Base-by-base conservation (phyloP, 2,797 vertebrate species). In the Acanthurus tractus region DNA sequence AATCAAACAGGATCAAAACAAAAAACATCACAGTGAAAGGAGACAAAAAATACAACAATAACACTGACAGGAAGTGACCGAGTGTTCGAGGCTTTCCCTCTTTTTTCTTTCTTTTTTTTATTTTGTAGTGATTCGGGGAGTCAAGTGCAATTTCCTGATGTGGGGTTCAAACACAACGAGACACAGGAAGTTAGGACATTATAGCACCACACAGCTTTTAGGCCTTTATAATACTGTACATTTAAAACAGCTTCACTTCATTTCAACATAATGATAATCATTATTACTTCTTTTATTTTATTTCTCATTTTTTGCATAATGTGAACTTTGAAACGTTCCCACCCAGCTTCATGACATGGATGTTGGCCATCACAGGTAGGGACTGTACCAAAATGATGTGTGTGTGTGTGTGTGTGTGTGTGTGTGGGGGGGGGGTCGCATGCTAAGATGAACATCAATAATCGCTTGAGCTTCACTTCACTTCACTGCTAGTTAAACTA, bases 211-310 rank as follows among this genome's bases (percentile, higher is more conserved):
- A 97, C 97, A 97, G 97, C 96, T 96, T 97, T 97, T 95, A 97
- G 96, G 96, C 96, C 96, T 96, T 96, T 96, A 97, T 95, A 97
- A 97, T 95, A 97, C 96, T 97, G 96, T 97, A 98, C 97, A 98
- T 89, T 90, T 86, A 87, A 84, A 87, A 96, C 95, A 97, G 95
- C 94, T 83, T 89, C 84, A 86, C 89, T 68, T 79, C 34, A 36
- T 67, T 82, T 85, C 61, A 63, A 85, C 69, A 74, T 62, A 80
- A 84, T 76, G 74, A 92, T 81, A 29, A 83, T 88, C 81, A 83
- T 86, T 65, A 84, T 83, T 78, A 84, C 71, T 88, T 84, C 81
- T 85, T 96, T 96, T 52, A 8, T 13, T 38, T 44, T 62, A 25
- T 25, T 25, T 25, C 25, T 42, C 20, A 74, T 82, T 88, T 91